Base-by-base conservation (phyloP, 2,113 vertebrate genomes). In the Dendropsophus ebraccatus region DNA sequence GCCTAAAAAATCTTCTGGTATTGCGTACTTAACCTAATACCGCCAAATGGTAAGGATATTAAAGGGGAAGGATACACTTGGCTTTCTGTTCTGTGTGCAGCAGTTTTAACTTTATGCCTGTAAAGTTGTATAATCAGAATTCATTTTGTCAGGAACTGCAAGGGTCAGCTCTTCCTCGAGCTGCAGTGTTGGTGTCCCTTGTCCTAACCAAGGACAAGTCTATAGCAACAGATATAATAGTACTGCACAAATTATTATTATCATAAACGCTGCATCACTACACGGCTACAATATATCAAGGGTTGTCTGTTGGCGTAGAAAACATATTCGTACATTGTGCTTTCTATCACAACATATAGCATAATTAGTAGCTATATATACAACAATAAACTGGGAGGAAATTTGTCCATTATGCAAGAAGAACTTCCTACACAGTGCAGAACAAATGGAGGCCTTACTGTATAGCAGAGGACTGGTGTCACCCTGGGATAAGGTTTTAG, bases 191-290 rank as follows among this genome's bases (percentile, higher is more conserved):
- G 9, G 25, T 37, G 52, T 35, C 32, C 52, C 28, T 14, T 58
- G 30, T 79, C 50, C 52, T 56, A 14, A 79, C 32, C 76, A 79
- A 79, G 76, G 76, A 21, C 76, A 79, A 79, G 32, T 30, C 75
- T 78, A 78, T 23, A 35, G 75, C 50, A 58, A 23, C 75, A 78
- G 17, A 56, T 56, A 56, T 35, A 56, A 32, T 5, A 35, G 50
- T 12, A 35, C 2, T 23, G 32, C 76, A 54, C 35, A 74, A 14
- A 49, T 14, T 23, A 47, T 67, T 30, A 70, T 62, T 62, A 28
- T 35, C 35, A 41, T 41, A 41, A 41, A 37, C 21, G 17, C 32
- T 37, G 35, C 32, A 62, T 60, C 10, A 19, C n/a, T 58, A 58
- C n/a, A n/a, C n/a, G n/a, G n/a, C n/a, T n/a, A n/a, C n/a, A n/a